Conservation (phyloP, 64 coral and sea anemone genomes). For the Montipora capricornis region DNA sequence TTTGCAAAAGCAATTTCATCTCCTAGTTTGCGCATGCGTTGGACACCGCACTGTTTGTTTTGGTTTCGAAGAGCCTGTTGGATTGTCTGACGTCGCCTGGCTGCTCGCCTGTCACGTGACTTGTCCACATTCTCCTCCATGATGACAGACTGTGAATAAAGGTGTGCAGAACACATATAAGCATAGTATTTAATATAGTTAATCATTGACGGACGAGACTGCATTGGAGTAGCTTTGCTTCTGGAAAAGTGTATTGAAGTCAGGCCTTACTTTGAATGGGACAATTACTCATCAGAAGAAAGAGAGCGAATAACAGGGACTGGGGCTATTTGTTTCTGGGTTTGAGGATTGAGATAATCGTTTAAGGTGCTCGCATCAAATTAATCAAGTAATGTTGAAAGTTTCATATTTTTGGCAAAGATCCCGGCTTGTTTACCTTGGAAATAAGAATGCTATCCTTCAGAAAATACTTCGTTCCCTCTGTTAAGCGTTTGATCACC, state of each 20-base stretch:
- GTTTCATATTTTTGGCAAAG: not conserved
- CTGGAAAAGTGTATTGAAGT: too few species aligned
- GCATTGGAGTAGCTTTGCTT: too few species aligned
- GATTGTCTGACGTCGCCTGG: not conserved
- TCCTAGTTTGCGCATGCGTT: not conserved
- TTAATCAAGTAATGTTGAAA: not conserved
- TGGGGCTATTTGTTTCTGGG: too few species aligned
- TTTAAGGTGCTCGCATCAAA: too few species aligned
- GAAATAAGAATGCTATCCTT: not conserved
- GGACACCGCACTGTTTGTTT: not conserved
- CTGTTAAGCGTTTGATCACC: slow-evolving; percentile 5
- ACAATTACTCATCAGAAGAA: too few species aligned
- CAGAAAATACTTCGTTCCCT: not conserved
- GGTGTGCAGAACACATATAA: not conserved
- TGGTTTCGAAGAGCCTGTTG: not conserved
- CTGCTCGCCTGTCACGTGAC: not conserved
- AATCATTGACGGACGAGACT: too few species aligned
- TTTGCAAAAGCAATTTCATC: not conserved
- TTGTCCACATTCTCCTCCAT: slow-evolving; percentile 19
- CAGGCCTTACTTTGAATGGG: too few species aligned
- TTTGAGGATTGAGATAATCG: too few species aligned
- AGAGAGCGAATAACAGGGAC: too few species aligned
- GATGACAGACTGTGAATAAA: not conserved
- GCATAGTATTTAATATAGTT: not conserved
- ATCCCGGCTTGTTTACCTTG: not conserved